Evolutionary conservation across 2,797 vertebrate genomes (phyloP), one percentile per base, ranked within the genome.

Genomic region (Danionella dracula): DNA sequence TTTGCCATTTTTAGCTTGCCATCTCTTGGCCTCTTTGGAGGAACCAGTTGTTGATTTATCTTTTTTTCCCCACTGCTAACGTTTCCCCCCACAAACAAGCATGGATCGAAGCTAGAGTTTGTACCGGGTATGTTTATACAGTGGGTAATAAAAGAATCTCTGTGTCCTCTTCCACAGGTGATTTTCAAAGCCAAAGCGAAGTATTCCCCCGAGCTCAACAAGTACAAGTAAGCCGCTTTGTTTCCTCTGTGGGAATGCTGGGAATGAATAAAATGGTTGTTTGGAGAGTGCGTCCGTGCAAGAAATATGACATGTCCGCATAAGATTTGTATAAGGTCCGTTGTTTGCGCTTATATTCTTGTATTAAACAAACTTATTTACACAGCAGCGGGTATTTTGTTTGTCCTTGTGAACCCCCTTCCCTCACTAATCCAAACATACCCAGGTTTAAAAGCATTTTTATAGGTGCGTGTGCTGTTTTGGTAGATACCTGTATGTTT

Each of bases 171-270:
- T 44, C 16, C 16, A 27, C 76, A 97, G 96, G 92, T 97, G 70
- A 93, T 98, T 84, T 95, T 93, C 85, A 97, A 97, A 90, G 93
- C 90, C 31, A 90, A 90, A 86, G 86, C 94, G 56, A 96, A 95
- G 83, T 97, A 94, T 83, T 94, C 93, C 34, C 92, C 93, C 55
- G 96, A 97, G 74, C 92, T 95, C 87, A 92, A 90, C 86, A 96
- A 93, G 85, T 96, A 95, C 90, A 97, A 92, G 96, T 98, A 90
- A 93, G 92, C 91, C 17, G 27, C 19, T 61, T 32, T 12, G 4
- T 48, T 56, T 35, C 8, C 20, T 46, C 4, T 7, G 32, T 49
- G 31, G 32, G 9, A 13, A 9, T 11, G 34, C 12, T 13, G 15
- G 12, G 37, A 8, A 11, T 11, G 1, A 21, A 42, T 50, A 20